phyloP scores from a whole-genome alignment of 1,140 invertebrate genomes.

The Varroa destructor region DNA sequence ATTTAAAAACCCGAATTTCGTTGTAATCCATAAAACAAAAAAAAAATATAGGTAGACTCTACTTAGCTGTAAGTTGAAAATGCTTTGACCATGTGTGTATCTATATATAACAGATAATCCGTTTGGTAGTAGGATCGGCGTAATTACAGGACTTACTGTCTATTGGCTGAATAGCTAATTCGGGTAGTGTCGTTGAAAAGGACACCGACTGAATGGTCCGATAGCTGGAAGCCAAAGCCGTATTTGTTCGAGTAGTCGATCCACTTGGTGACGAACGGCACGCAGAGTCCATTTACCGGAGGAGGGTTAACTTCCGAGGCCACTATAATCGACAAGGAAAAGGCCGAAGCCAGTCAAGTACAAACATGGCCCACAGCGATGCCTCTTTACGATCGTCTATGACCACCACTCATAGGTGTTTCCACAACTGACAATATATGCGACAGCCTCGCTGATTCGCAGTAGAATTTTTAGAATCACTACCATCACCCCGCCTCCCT shows the following conservation, averaged over 20 bases:
- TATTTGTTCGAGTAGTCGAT: slow-evolving; percentile 98
- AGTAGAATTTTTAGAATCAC: too few relatives aligned
- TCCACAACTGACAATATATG: too few relatives aligned
- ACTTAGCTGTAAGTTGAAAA: too few relatives aligned
- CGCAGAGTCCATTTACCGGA: slow-evolving; percentile 32
- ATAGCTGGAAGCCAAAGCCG: slow-evolving; percentile 90
- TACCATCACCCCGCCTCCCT: too few relatives aligned
- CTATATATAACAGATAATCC: too few relatives aligned
- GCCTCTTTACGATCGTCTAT: too few relatives aligned
- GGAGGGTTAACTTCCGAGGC: slow-evolving; percentile 27
- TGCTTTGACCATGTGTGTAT: too few relatives aligned
- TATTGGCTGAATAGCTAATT: slow-evolving; percentile 70
- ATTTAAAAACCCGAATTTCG: not conserved
- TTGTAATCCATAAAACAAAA: slow-evolving; percentile 25
- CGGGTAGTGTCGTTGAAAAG: slow-evolving; percentile 89
- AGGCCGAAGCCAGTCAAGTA: too few relatives aligned
- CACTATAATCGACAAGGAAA: slow-evolving; percentile 28
- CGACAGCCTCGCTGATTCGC: too few relatives aligned
- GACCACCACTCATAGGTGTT: too few relatives aligned
- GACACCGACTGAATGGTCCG: slow-evolving; percentile 84
- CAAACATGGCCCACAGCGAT: too few relatives aligned
- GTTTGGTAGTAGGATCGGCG: too few relatives aligned
- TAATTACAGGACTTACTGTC: slow-evolving; percentile 50
- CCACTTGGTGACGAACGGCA: slow-evolving; percentile 70
- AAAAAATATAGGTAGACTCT: not conserved